Conservation (phyloP, 2,888 invertebrate genomes). For the Crepidodera aurea region DNA sequence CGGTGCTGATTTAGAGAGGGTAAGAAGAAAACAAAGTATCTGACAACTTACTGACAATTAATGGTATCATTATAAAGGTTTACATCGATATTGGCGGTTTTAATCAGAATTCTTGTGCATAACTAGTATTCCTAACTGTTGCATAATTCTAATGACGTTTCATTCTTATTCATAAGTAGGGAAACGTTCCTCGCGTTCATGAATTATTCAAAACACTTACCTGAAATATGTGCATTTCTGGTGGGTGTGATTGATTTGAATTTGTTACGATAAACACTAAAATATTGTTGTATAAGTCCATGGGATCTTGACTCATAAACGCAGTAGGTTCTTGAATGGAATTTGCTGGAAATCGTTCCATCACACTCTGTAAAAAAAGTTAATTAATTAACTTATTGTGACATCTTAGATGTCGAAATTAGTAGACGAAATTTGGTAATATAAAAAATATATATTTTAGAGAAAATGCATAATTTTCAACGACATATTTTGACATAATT, state of each 20-base stretch:
- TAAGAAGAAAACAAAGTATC: too few species aligned
- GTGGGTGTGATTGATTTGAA: slow-evolving; percentile 69
- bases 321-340: slow-evolving; percentile 96
- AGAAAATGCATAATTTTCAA: too few species aligned
- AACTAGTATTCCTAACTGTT: background rate
- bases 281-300: slow-evolving; percentile 98
- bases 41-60: too few species aligned
- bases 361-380: slow-evolving; percentile 79
- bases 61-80: too few species aligned
- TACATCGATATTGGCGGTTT: background rate
- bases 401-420: too few species aligned
- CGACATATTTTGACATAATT: too few species aligned
- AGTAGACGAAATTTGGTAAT: too few species aligned
- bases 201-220: slow-evolving; percentile 59
- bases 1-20: too few species aligned
- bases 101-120: background rate
- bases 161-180: background rate
- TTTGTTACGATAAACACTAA: slow-evolving; percentile 91
- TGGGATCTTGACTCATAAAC: slow-evolving; percentile 94
- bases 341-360: slow-evolving; percentile 94
- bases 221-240: slow-evolving; percentile 98
- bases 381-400: too few species aligned
- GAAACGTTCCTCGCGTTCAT: background rate
- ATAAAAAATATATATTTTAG: too few species aligned
- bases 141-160: slow-evolving; percentile 3